These are phyloP conservation scores for Melinaea menophilus DNA, from an alignment of 2,888 invertebrate species.

Conservation along the genomic window DNA sequence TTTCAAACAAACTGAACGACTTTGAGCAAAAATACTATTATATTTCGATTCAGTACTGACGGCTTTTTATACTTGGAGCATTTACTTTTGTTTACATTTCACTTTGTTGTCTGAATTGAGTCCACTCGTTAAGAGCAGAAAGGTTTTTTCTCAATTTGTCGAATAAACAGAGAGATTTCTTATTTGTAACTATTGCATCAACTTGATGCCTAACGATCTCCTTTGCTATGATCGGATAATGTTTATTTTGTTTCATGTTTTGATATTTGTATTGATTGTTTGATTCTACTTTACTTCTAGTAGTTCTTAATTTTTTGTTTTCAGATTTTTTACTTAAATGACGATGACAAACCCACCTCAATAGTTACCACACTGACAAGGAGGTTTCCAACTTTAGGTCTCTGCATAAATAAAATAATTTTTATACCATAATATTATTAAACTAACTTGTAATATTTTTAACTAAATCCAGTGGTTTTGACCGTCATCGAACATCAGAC, in stretches of 20 bases:
- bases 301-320: no score
- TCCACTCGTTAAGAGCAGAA: conserved; percentile 29
- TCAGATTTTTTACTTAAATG: no score
- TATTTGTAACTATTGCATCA: conserved; percentile 22
- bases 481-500: no score
- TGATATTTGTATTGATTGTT: neutral
- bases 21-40: neutral
- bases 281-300: neutral
- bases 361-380: no score
- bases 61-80: conserved; percentile 9
- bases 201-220: conserved; percentile 16
- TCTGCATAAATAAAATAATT: no score
- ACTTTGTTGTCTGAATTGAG: conserved; percentile 22
- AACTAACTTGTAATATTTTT: no score
- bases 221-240: neutral
- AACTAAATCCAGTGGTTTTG: no score
- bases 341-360: no score
- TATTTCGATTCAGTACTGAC: neutral
- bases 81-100: conserved; percentile 26
- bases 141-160: conserved; percentile 27
- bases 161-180: conserved; percentile 29
- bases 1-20: neutral
- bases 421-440: no score
- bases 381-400: no score
- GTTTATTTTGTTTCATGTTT: neutral